These are phyloP conservation scores for Euzetes globulus DNA, from an alignment of 2,888 invertebrate genomes.

Conservation along the genomic window DNA sequence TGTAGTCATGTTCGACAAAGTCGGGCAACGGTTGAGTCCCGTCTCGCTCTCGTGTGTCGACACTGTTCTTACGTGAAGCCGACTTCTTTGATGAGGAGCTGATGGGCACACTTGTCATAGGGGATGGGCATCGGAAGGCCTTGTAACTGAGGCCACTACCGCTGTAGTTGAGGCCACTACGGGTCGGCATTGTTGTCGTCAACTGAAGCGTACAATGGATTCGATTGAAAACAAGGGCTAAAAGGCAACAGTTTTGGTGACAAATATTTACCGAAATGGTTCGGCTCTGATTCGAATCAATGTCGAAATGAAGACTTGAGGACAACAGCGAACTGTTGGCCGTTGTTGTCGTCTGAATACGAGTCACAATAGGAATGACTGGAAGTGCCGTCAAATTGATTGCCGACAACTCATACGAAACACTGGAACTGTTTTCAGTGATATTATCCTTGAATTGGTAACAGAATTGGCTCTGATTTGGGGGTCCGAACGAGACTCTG, in stretches of 20 bases:
- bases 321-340: background rate
- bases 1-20: constrained; percentile 13
- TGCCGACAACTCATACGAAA: background rate
- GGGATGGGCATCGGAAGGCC: no score
- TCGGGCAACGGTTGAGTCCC: no score
- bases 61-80: background rate
- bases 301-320: background rate
- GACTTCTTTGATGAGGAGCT: no score
- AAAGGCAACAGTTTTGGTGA: background rate
- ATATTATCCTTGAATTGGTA: constrained; percentile 25
- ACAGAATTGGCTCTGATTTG: background rate
- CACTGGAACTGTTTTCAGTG: background rate
- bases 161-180: constrained; percentile 6
- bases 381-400: constrained; percentile 17
- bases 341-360: constrained; percentile 7
- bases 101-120: background rate
- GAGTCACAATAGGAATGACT: constrained; percentile 6
- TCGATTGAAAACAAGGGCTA: no score
- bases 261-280: constrained; percentile 12
- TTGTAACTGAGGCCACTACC: background rate
- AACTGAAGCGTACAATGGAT: background rate
- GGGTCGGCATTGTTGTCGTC: constrained; percentile 12
- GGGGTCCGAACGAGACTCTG: constrained; percentile 25
- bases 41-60: no score
- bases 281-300: constrained; percentile 12